A percentile compares a stretch with the other conserved stretches of the same genome.
These are phyloP conservation scores for Diarsia rubi DNA, from an alignment of 2,888 invertebrate genomes.

Conservation along the genomic window DNA sequence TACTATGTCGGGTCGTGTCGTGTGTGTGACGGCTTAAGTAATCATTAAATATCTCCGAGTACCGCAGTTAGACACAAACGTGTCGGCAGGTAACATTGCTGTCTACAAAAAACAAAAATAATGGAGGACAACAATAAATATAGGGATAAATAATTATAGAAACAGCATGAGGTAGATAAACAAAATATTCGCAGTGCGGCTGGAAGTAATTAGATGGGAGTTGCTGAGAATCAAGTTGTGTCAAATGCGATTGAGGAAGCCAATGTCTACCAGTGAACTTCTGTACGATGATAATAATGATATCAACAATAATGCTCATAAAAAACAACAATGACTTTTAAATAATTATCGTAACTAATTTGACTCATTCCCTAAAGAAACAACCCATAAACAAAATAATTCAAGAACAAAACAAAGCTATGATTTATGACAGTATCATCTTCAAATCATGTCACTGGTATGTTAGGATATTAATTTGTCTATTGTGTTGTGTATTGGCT, in stretches of 20 bases:
- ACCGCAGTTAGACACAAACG: not conserved
- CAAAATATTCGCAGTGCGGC: no score
- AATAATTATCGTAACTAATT: not conserved
- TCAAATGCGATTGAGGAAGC: no score
- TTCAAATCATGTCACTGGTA: slow-evolving; percentile 25
- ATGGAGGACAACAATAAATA: not conserved
- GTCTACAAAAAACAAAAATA: not conserved
- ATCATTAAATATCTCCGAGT: no score
- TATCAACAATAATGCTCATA: not conserved
- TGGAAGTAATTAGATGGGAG: no score
- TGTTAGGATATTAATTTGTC: slow-evolving; percentile 56
- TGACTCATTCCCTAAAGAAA: not conserved
- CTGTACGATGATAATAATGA: no score
- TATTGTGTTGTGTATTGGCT: slow-evolving; percentile 39
- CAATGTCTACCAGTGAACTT: no score
- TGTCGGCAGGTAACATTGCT: not conserved
- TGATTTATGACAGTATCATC: slow-evolving; percentile 21
- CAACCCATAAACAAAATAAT: not conserved
- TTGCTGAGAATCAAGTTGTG: no score
- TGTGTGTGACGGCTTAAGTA: no score
- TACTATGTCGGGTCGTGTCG: no score
- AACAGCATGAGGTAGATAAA: not conserved
- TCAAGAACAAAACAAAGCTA: not conserved
- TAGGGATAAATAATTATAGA: not conserved
- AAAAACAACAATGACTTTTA: not conserved